Evolutionary conservation across 2,888 invertebrate genomes (phyloP).

Genomic region (Schrankia costaestrigalis): DNA sequence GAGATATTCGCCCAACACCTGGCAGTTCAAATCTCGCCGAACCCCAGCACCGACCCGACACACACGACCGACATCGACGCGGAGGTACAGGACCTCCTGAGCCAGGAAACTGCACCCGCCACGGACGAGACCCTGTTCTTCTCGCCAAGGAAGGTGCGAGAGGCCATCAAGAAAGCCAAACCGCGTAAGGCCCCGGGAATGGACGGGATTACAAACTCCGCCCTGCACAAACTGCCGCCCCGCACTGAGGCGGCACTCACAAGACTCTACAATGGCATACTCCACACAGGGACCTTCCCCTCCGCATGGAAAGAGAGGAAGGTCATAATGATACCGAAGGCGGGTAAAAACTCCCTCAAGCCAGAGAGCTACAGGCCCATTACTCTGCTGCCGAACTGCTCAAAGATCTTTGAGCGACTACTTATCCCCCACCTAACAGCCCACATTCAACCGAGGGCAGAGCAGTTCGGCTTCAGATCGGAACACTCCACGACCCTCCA

Average conservation of each 20-base stretch:
- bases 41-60: not conserved
- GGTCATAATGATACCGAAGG: conserved; percentile 25
- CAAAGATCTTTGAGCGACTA: conserved; percentile 22
- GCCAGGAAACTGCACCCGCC: not conserved
- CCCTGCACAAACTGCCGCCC: not conserved
- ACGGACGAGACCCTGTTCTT: not conserved
- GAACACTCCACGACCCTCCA: conserved; percentile 6
- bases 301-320: conserved; percentile 7
- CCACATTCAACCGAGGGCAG: conserved; percentile 3
- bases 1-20: not conserved
- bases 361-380: conserved; percentile 25
- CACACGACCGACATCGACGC: not conserved
- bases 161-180: not conserved
- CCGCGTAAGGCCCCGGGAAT: not conserved
- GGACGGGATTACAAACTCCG: not conserved
- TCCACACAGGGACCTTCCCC: conserved; percentile 1
- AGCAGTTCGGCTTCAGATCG: conserved; percentile 3
- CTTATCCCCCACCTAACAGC: conserved; percentile 9
- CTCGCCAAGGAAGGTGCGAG: not conserved
- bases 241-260: not conserved
- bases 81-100: not conserved
- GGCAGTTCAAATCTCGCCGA: not conserved
- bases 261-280: not conserved
- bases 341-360: conserved; percentile 13
- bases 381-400: conserved; percentile 8